These are phyloP conservation scores for Epirrhoe alternata DNA, from an alignment of 2,888 invertebrate species.

Conservation along the genomic window DNA sequence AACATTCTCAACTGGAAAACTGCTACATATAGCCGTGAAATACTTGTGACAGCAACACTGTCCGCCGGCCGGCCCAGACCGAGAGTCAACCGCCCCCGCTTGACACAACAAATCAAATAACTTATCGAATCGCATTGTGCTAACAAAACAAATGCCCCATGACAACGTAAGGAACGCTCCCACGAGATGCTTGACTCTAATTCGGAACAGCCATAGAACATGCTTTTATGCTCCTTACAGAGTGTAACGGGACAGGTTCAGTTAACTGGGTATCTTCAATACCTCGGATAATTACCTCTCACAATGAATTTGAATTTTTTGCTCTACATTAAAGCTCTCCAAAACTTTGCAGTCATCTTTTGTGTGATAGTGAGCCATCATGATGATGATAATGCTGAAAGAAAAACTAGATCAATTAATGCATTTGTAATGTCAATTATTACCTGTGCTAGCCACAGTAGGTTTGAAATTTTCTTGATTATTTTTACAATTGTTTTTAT, in stretches of 20 bases:
- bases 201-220: conserved; percentile 52
- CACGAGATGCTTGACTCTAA: conserved; percentile 67
- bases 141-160: conserved; percentile 62
- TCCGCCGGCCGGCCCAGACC: conserved; percentile 34
- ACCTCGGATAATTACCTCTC: neutral
- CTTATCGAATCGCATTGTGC: conserved; percentile 72
- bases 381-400: no score
- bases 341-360: neutral
- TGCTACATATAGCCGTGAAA: neutral
- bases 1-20: neutral
- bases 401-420: no score
- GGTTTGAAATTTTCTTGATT: no score
- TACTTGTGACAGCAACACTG: conserved; percentile 6
- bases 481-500: no score
- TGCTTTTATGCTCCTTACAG: conserved; percentile 45
- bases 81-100: conserved; percentile 48
- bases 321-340: conserved; percentile 8
- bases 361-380: neutral
- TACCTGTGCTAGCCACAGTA: no score
- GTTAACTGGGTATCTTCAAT: conserved; percentile 33
- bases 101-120: conserved; percentile 72
- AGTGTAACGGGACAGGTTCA: conserved; percentile 40
- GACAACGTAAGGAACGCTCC: conserved; percentile 61
- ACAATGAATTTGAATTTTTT: conserved; percentile 1
- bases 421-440: no score